Conservation (phyloP, 2,888 invertebrate genomes). For the Papilio elwesi region DNA sequence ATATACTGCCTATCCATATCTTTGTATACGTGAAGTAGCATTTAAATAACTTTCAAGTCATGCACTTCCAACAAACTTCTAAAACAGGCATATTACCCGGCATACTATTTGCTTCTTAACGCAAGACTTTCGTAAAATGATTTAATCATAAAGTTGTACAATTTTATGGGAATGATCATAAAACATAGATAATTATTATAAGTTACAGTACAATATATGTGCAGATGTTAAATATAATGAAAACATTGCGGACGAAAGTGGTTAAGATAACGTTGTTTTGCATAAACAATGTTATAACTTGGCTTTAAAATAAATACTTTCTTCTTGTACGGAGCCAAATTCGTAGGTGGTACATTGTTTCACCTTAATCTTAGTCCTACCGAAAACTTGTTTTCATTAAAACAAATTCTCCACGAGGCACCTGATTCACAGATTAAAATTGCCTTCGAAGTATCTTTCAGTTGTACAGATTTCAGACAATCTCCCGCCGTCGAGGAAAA, state of each 20-base stretch:
- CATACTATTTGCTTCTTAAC: neutral
- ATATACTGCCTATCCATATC: too few relatives aligned
- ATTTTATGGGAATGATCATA: slow-evolving; percentile 5
- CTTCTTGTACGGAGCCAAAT: neutral
- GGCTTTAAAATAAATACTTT: neutral
- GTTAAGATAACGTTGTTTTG: neutral
- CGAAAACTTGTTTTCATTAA: too few relatives aligned
- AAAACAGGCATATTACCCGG: too few relatives aligned
- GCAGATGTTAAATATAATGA: slow-evolving; percentile 12
- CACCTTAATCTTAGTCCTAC: too few relatives aligned
- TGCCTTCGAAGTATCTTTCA: neutral
- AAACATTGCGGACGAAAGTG: slow-evolving; percentile 1
- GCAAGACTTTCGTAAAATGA: slow-evolving; percentile 4
- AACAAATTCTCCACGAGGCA: too few relatives aligned
- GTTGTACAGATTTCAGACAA: neutral
- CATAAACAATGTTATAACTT: neutral
- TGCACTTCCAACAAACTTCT: too few relatives aligned
- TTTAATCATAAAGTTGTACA: slow-evolving; percentile 15
- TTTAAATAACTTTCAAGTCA: too few relatives aligned
- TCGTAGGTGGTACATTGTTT: neutral
- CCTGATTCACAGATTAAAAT: neutral
- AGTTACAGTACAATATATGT: neutral
- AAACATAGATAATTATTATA: slow-evolving; percentile 12
- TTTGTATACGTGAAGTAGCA: too few relatives aligned
- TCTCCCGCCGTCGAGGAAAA: neutral